Base-by-base conservation (phyloP, 2,888 invertebrate genomes). In the Cyclophora punctaria region DNA sequence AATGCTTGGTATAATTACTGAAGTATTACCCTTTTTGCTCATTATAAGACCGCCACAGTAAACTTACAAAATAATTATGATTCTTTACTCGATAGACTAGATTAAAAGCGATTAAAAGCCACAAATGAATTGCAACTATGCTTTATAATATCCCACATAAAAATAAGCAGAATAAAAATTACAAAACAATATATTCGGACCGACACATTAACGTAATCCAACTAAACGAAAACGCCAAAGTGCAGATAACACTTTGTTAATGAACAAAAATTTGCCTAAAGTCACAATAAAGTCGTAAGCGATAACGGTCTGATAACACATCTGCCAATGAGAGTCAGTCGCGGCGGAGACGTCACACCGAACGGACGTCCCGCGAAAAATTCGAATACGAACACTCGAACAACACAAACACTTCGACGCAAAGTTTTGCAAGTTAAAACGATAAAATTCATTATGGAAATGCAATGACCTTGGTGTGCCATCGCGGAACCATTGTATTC, bases 391-490 rank as follows among this genome's bases (percentile, higher is more conserved):
- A 52, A 42, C 45, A 60, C 59, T 54, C 78, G 71, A 67, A 58
- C 55, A 64, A 74, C 79, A 81, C 78, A 83, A 77, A 70, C 67
- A 68, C 66, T 69, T 68, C 75, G 75, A 78, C 74, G 63, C 53
- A 57, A 49, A 4, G 20, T 53, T 70, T 69, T 77, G 74, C 78
- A 75, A 67, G 69, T 49, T 48, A 63, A 65, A 57, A 59, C 58
- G 48, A 58, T 62, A 60, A 55, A 67, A 74, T 73, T 72, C 65
- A 57, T 56, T 52, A 53, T 53, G 56, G 66, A 64, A 73, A 61
- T 75, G 78, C 76, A 20, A 76, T 66, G 77, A 71, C 84, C 85
- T 83, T 82, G 77, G 63, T 57, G 63, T 61, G 66, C 62, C 73
- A 59, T 72, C 77, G 64, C 80, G 77, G 73, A 68, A 77, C 57